These are phyloP conservation scores for Coregonus suidteri DNA, from an alignment of 2,797 vertebrate species.

Conservation along the genomic window DNA sequence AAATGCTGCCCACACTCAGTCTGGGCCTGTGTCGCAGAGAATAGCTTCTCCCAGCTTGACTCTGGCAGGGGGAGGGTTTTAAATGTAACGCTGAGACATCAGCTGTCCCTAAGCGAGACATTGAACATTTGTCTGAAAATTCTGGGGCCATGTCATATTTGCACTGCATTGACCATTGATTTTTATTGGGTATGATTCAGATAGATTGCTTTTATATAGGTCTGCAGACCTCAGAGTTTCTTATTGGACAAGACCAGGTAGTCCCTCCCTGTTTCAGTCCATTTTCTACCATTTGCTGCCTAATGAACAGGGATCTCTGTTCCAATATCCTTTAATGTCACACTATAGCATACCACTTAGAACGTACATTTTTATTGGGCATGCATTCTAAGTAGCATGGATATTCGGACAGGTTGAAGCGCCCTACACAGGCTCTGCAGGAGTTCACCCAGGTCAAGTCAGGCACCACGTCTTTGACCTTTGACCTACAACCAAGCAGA, in stretches of 20 bases:
- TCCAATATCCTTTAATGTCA: neutral
- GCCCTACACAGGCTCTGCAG: slow-evolving; percentile 50
- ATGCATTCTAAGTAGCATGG: neutral
- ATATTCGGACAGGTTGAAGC: slow-evolving; percentile 36
- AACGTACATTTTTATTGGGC: too few relatives aligned
- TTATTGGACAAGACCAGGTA: neutral
- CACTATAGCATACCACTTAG: neutral
- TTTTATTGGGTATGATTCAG: slow-evolving; percentile 39
- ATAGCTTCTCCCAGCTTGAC: slow-evolving; percentile 13
- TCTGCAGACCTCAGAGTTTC: slow-evolving; percentile 62
- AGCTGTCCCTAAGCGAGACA: slow-evolving; percentile 41
- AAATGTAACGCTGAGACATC: slow-evolving; percentile 22
- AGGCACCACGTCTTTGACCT: slow-evolving; percentile 44
- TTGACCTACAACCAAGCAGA: slow-evolving; percentile 32
- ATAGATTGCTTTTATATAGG: slow-evolving; percentile 59
- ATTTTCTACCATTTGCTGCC: neutral
- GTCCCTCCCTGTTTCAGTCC: neutral
- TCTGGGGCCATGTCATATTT: slow-evolving; percentile 66
- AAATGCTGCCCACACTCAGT: neutral
- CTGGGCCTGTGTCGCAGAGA: slow-evolving; percentile 17
- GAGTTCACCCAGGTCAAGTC: neutral
- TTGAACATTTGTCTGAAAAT: slow-evolving; percentile 38
- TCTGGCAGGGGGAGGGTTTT: neutral
- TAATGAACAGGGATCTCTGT: neutral
- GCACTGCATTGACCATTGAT: slow-evolving; percentile 58